phyloP scores from a whole-genome alignment of 2,888 invertebrate species.

The Hirtodrosophila duncani region DNA sequence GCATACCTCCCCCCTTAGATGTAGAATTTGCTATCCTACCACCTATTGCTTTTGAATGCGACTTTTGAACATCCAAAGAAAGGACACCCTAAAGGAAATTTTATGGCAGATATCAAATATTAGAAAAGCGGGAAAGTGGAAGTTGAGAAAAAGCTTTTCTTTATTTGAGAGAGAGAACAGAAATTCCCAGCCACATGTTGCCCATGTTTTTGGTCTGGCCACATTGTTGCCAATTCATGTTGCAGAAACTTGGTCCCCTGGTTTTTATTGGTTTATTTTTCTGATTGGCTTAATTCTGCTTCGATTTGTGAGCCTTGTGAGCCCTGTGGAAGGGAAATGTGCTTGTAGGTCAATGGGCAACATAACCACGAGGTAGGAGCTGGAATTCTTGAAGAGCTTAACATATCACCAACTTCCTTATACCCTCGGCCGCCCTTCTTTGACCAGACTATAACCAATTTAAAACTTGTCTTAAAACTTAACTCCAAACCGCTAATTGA shows the following conservation, averaged over 20 bases:
- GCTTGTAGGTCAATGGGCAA: conserved; percentile 39
- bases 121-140: neutral
- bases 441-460: conserved; percentile 29
- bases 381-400: no score
- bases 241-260: no score
- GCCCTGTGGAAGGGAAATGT: conserved; percentile 1
- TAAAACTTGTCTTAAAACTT: conserved; percentile 15
- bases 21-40: no score
- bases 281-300: conserved; percentile 25
- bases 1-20: no score
- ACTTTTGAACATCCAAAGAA: no score
- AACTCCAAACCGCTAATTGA: conserved; percentile 14
- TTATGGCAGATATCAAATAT: conserved; percentile 41
- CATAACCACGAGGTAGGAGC: no score
- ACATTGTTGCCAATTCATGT: conserved; percentile 15
- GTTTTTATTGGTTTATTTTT: conserved; percentile 38
- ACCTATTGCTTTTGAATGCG: no score
- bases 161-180: conserved; percentile 31
- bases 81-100: conserved; percentile 2
- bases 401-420: neutral
- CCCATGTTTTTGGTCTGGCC: conserved; percentile 11
- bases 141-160: conserved; percentile 16
- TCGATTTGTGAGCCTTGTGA: conserved; percentile 29
- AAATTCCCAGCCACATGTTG: conserved; percentile 25
- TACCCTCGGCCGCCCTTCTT: neutral